These are phyloP conservation scores for Spizaetus ornatus DNA, from an alignment of 2,113 vertebrate genomes.

Conservation along the genomic window DNA sequence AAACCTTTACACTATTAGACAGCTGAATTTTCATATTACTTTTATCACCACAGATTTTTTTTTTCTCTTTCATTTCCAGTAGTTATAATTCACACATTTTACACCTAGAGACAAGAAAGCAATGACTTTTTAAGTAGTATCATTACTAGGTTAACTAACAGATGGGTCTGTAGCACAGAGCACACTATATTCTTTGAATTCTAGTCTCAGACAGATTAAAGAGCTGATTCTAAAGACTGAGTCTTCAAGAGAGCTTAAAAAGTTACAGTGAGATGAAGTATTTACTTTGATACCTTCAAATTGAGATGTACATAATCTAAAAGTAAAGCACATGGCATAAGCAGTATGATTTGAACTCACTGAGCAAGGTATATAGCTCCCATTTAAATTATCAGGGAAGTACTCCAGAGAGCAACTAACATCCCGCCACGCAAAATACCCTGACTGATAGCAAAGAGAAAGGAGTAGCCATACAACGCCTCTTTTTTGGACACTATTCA, in stretches of 20 bases:
- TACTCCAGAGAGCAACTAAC: background rate
- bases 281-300: background rate
- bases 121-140: background rate
- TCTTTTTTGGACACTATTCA: background rate
- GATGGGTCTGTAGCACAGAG: background rate
- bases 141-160: background rate
- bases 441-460: fast-evolving
- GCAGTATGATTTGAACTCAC: background rate
- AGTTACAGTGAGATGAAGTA: background rate
- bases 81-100: background rate
- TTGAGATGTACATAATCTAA: background rate
- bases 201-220: background rate
- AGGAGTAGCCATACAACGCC: background rate
- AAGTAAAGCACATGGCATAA: background rate
- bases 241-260: background rate
- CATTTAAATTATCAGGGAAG: background rate
- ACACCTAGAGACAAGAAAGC: background rate
- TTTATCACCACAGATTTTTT: background rate
- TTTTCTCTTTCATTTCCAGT: background rate
- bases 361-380: background rate
- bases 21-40: background rate
- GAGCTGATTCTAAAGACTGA: background rate
- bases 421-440: background rate
- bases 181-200: background rate
- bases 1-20: background rate